These are phyloP conservation scores for Trichonephila clavipes DNA, from an alignment of 1,140 invertebrate species.

Conservation along the genomic window DNA sequence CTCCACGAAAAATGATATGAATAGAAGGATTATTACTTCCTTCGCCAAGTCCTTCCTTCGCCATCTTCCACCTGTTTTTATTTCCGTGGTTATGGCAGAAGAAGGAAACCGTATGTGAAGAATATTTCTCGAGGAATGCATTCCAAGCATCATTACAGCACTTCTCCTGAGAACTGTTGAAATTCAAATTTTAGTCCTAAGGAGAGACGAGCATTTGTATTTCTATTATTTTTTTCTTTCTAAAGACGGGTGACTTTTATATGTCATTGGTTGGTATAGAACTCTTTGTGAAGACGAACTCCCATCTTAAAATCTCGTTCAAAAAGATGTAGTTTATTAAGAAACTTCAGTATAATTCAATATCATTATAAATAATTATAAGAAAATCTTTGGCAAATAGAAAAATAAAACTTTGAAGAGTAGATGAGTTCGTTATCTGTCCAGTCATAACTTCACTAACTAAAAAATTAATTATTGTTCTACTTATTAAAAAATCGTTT, in stretches of 20 bases:
- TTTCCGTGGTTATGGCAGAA: slow-evolving; percentile 4
- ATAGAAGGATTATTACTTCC: slow-evolving; percentile 48
- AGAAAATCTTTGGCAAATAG: too few relatives aligned
- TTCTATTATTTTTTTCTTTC: background rate
- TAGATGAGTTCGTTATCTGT: too few relatives aligned
- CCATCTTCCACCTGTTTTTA: slow-evolving; percentile 11
- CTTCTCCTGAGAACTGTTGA: slow-evolving; percentile 33
- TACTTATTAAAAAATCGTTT: too few relatives aligned
- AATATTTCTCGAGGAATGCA: slow-evolving; percentile 6
- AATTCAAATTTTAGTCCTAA: slow-evolving; percentile 20
- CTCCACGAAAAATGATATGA: slow-evolving; percentile 45
- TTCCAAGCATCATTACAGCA: slow-evolving; percentile 34
- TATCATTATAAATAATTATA: too few relatives aligned
- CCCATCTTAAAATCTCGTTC: too few relatives aligned
- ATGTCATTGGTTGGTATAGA: background rate
- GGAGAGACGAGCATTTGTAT: background rate
- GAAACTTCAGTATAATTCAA: too few relatives aligned
- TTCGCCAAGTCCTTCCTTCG: too few relatives aligned
- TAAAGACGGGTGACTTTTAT: background rate
- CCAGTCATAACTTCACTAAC: too few relatives aligned
- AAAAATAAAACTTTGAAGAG: too few relatives aligned
- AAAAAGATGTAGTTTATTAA: too few relatives aligned
- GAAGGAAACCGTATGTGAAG: background rate
- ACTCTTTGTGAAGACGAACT: background rate
- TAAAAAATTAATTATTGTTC: too few relatives aligned